Percentiles rank a stretch among this genome's conserved stretches.
phyloP scores from a whole-genome alignment of 2,888 invertebrate genomes.

The Eupithecia exiguata region DNA sequence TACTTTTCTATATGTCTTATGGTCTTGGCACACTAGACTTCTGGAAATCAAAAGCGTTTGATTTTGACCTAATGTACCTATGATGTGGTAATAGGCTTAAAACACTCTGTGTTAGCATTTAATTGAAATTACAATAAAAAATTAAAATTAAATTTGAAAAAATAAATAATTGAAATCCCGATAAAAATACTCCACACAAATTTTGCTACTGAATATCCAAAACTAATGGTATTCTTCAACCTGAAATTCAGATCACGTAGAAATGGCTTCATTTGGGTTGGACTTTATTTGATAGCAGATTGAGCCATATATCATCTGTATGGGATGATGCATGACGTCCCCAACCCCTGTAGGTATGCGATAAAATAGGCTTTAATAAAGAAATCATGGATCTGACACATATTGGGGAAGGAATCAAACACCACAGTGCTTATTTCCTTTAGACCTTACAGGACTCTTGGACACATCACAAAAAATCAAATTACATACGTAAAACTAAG shows the following conservation, averaged over 20 bases:
- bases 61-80: not conserved
- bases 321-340: not conserved
- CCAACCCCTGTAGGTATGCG: not conserved
- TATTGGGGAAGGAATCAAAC: not conserved
- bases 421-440: too few relatives aligned
- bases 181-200: not conserved
- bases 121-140: too few relatives aligned
- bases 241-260: constrained; percentile 12
- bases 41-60: not conserved
- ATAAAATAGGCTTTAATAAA: not conserved
- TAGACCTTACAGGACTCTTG: too few relatives aligned
- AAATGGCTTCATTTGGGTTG: constrained; percentile 4
- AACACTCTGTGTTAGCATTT: not conserved
- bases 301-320: not conserved
- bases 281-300: constrained; percentile 3
- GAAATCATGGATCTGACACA: not conserved
- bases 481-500: too few relatives aligned
- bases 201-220: not conserved
- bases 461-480: too few relatives aligned
- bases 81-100: not conserved
- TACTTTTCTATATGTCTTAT: not conserved
- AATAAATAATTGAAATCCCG: not conserved
- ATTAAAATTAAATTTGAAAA: too few relatives aligned
- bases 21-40: not conserved
- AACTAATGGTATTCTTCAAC: constrained; percentile 7